Base-by-base conservation (phyloP, 2,888 invertebrate species). In the Pristionchus fissidentatus region DNA sequence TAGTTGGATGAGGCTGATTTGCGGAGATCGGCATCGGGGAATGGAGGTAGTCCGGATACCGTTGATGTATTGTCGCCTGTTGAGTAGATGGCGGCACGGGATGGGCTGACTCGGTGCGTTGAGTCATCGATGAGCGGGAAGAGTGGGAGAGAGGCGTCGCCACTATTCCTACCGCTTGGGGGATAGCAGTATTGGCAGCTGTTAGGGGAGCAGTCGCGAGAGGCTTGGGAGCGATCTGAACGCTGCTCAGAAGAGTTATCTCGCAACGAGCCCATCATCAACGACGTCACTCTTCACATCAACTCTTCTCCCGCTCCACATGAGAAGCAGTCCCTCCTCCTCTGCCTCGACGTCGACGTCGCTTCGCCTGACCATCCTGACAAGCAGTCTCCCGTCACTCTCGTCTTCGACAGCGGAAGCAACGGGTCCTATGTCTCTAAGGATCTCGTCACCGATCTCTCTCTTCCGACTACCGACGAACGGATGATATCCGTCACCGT, bases 251-350 rank as follows among this genome's bases (percentile, higher is more conserved):
- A 66, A 13, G 66, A 66, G 19, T 26, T 19, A 22, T 26, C 7
- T n/a, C 35, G 38, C 66, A 38, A 66, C 38, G 66, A 66, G 35
- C 3, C n/a, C n/a, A n/a, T 22, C 19, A 10, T 35, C 26, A 15
- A n/a, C 13, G 66, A 66, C 38, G 15, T 46, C 73, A 73, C 73
- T 73, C 73, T 73, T 3, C 73, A 29, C 13, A 46, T 73, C 73
- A 73, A 26, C n/a, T 46, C 73, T 1, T 73, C 73, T 29, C 46
- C 73, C 8, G 32, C 32, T 60, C 60, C 70, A 13, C 38, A 41
- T 1, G 70, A 70, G 38, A 70, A 70, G 26, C 10, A 70, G 1
- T 0, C 70, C 1, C 1, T 19, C 1, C 75, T 75, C 5, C 75
- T 75, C 49, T 75, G 75, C 43, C 43, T 75, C 29, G 46, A 43